phyloP scores from a whole-genome alignment of 2,797 vertebrate species.

The Molossus alvarezi region DNA sequence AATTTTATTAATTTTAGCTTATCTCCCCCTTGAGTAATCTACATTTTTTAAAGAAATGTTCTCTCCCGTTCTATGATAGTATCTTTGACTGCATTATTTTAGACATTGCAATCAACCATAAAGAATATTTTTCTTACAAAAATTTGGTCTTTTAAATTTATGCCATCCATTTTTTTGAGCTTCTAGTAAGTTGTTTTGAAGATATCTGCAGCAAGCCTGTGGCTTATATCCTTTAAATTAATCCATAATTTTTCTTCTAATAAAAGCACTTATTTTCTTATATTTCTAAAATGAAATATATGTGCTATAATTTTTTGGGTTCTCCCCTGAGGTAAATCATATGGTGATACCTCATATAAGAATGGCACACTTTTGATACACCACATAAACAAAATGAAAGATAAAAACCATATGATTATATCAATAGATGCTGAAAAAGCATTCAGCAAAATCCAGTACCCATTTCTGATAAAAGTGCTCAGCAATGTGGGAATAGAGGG shows the following conservation, averaged over 20 bases:
- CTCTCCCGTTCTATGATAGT: neutral
- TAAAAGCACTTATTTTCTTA: slow-evolving; percentile 55
- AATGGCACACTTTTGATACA: neutral
- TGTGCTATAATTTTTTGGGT: neutral
- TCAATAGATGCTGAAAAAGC: no score
- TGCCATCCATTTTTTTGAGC: slow-evolving; percentile 54
- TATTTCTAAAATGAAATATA: slow-evolving; percentile 67
- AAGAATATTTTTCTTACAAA: slow-evolving; percentile 48
- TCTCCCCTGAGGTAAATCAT: slow-evolving; percentile 21
- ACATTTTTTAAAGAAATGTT: slow-evolving; percentile 49
- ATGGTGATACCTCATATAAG: neutral
- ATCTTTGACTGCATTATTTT: slow-evolving; percentile 49
- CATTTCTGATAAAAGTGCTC: no score
- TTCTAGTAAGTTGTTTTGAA: slow-evolving; percentile 66
- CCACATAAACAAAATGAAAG: no score
- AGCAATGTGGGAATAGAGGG: no score
- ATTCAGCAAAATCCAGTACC: no score
- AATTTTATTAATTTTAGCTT: slow-evolving; percentile 63
- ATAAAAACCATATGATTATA: no score
- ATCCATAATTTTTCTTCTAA: slow-evolving; percentile 31
- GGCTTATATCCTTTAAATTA: slow-evolving; percentile 65
- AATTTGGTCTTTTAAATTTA: slow-evolving; percentile 62
- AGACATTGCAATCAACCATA: slow-evolving; percentile 62
- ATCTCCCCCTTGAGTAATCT: slow-evolving; percentile 1
- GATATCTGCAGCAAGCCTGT: slow-evolving; percentile 56